phyloP scores from a whole-genome alignment of 2,797 vertebrate species.

The Leptatherina wallacei region DNA sequence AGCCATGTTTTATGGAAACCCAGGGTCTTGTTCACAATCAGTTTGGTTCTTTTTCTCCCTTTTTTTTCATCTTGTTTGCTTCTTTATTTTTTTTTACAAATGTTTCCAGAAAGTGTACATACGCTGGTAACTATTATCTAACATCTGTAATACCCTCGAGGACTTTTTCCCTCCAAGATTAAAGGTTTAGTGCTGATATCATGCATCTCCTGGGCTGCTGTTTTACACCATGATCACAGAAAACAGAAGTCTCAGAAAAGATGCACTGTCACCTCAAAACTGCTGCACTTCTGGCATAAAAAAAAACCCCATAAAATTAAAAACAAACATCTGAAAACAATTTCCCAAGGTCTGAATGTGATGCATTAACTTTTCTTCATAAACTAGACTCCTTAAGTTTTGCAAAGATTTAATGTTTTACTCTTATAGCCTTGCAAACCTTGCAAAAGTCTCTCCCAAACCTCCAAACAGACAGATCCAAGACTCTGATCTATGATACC shows the following conservation, averaged over 20 bases:
- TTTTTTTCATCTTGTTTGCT: not conserved
- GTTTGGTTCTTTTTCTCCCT: not conserved
- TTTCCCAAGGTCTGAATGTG: not conserved
- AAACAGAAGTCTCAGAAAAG: constrained; percentile 20
- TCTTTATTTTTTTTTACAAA: constrained; percentile 3
- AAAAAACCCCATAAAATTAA: not conserved
- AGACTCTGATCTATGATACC: constrained; percentile 66
- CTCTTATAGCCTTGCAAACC: constrained; percentile 26
- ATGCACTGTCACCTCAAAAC: not conserved
- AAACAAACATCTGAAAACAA: constrained; percentile 2
- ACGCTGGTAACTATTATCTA: constrained; percentile 1
- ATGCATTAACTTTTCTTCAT: constrained; percentile 10
- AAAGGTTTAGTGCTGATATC: constrained; percentile 3
- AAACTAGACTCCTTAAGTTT: not conserved
- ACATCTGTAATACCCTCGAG: not conserved
- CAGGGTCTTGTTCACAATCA: constrained; percentile 9
- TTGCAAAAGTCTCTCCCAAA: constrained; percentile 50
- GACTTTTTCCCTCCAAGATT: constrained; percentile 1
- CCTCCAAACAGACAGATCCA: constrained; percentile 50
- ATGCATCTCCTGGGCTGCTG: constrained; percentile 18
- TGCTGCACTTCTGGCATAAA: too few relatives aligned
- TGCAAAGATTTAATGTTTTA: constrained; percentile 13
- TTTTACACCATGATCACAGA: constrained; percentile 26
- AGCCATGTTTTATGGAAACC: constrained; percentile 10
- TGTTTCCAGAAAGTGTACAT: not conserved